Evolutionary conservation across 2,888 invertebrate genomes (phyloP).

Genomic region (Cephus runcator): DNA sequence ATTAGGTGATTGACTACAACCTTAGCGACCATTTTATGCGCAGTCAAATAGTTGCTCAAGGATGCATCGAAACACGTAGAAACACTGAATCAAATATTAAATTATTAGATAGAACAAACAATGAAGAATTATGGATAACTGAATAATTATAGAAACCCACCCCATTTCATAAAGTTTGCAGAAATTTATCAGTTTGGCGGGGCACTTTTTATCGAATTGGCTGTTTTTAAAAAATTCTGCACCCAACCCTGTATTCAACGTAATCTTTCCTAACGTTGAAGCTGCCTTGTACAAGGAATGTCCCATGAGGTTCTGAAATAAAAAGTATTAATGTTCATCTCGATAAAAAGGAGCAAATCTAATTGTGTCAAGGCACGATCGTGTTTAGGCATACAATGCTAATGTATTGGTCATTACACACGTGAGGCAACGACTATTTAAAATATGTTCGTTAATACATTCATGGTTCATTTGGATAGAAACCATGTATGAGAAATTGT

Average conservation of each 20-base stretch:
- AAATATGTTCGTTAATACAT: background rate
- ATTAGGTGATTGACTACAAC: slow-evolving; percentile 50
- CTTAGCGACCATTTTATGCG: slow-evolving; percentile 54
- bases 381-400: background rate
- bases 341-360: background rate
- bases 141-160: slow-evolving; percentile 26
- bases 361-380: background rate
- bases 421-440: background rate
- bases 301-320: slow-evolving; percentile 47
- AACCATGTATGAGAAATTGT: background rate
- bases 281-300: slow-evolving; percentile 47
- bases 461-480: background rate
- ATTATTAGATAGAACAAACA: slow-evolving; percentile 1
- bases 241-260: slow-evolving; percentile 46
- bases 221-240: slow-evolving; percentile 53
- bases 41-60: slow-evolving; percentile 48
- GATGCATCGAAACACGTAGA: slow-evolving; percentile 55
- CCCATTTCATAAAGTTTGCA: slow-evolving; percentile 47
- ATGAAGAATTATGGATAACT: background rate
- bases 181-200: slow-evolving; percentile 48
- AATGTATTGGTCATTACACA: background rate
- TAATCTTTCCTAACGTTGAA: slow-evolving; percentile 40
- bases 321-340: background rate
- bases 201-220: slow-evolving; percentile 47
- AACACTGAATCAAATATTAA: slow-evolving; percentile 37